Base-by-base conservation (phyloP, 1,140 invertebrate species). In the Lepidurus couesii region DNA sequence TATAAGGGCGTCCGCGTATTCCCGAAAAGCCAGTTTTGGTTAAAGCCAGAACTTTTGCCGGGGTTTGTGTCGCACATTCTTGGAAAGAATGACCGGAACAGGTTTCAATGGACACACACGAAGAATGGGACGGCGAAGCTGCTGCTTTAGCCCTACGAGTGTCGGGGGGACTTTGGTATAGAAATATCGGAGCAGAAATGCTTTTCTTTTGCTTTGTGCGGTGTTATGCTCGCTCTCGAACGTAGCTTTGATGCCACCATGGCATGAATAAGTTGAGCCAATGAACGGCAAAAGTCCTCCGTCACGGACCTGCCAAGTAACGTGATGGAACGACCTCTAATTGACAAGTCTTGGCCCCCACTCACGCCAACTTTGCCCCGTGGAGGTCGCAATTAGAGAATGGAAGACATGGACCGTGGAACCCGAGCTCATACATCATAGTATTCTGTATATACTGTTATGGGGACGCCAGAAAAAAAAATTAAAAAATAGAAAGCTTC, bases 101-200 rank as follows among this genome's bases (percentile, higher is more conserved):
- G 53, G 53, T 65, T 65, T 65, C 53, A 65, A 65, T 65, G 53
- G 53, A 65, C 53, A 65, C 53, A 65, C 53, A 65, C 53, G 53
- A 65, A 65, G 53, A 65, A 65, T 65, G 53, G 53, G 45, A 47
- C 45, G 16, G 16, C 45, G 45, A 47, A 7, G 53, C 6, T 65
- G 53, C 53, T 7, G 53, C 53, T 65, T 9, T 65, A 7, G 53
- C 53, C 53, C 0, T 65, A 7, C 13, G 53, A 65, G 21, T 65
- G 53, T 65, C 53, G 53, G 53, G 3, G 34, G 34, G 34, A 34
- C 53, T 65, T 65, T n/a, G 13, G 13, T 65, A 65, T 65, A 65
- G 53, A 65, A 65, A 65, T 65, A 65, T 65, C 53, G 53, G 21
- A 65, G 13, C 16, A 65, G 21, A 65, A 65, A 7, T 13, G 6